phyloP scores from a whole-genome alignment of 2,797 vertebrate species.

The Etheostoma nigrum region DNA sequence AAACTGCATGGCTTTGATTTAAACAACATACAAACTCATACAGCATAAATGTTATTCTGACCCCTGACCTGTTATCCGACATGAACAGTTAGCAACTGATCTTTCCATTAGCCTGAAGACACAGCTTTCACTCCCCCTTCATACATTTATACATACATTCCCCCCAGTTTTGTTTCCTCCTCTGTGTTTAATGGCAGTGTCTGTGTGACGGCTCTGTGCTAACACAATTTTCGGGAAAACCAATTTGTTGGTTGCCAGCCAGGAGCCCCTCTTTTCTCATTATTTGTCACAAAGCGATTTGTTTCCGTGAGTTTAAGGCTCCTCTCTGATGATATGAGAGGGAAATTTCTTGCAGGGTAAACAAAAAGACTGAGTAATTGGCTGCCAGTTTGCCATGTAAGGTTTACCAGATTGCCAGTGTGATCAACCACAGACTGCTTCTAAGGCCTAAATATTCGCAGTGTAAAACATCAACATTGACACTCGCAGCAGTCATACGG shows the following conservation, averaged over 20 bases:
- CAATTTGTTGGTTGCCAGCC: slow-evolving; percentile 77
- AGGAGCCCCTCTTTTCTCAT: slow-evolving; percentile 52
- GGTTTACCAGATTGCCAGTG: slow-evolving; percentile 54
- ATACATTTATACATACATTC: slow-evolving; percentile 22
- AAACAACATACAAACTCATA: not conserved
- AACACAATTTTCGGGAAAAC: slow-evolving; percentile 77
- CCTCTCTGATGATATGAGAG: slow-evolving; percentile 54
- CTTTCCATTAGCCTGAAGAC: slow-evolving; percentile 20
- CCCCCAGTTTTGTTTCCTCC: slow-evolving; percentile 15
- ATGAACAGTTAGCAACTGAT: not conserved
- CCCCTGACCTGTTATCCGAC: slow-evolving; percentile 11
- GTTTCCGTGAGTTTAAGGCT: slow-evolving; percentile 62
- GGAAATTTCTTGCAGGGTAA: slow-evolving; percentile 66
- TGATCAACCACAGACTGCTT: slow-evolving; percentile 39
- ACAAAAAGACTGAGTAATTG: slow-evolving; percentile 69
- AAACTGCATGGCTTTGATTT: not conserved
- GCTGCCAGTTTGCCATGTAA: slow-evolving; percentile 62
- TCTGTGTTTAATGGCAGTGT: slow-evolving; percentile 57
- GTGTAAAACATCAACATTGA: slow-evolving; percentile 40
- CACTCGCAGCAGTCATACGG: slow-evolving; percentile 31
- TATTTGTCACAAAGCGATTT: slow-evolving; percentile 70
- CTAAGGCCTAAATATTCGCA: slow-evolving; percentile 34
- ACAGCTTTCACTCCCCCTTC: slow-evolving; percentile 16
- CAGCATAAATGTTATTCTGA: slow-evolving; percentile 4
- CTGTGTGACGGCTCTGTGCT: slow-evolving; percentile 55